These are phyloP conservation scores for Scytalopus superciliaris DNA, from an alignment of 2,113 vertebrate genomes.

Conservation along the genomic window DNA sequence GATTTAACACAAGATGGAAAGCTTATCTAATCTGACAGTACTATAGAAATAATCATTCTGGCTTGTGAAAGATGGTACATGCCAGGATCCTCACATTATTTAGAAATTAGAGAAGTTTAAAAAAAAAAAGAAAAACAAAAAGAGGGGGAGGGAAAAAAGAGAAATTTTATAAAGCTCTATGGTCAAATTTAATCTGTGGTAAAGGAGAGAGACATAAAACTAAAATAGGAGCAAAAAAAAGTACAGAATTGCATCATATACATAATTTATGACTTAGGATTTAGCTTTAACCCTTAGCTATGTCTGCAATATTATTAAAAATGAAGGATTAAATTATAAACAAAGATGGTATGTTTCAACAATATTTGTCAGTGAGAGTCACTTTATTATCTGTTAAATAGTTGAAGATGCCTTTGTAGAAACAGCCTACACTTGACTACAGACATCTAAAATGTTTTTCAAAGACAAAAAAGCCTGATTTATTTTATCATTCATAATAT, in stretches of 20 bases:
- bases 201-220: background rate
- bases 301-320: background rate
- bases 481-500: background rate
- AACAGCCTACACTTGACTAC: background rate
- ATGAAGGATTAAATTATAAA: background rate
- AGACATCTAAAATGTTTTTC: background rate
- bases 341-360: background rate
- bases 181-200: background rate
- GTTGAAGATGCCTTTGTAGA: background rate
- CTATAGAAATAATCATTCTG: slow-evolving; percentile 68
- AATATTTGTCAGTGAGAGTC: background rate
- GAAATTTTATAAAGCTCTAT: background rate
- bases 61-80: slow-evolving; percentile 67
- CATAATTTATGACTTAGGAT: background rate
- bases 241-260: background rate
- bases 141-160: background rate
- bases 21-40: slow-evolving; percentile 70
- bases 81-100: slow-evolving; percentile 48
- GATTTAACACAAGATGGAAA: slow-evolving; percentile 51
- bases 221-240: background rate
- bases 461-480: background rate
- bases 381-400: background rate
- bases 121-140: background rate
- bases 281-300: background rate
- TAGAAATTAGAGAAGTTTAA: slow-evolving; percentile 35